Percentiles rank a stretch among this genome's conserved stretches.
Evolutionary conservation across 1,140 invertebrate species (phyloP).

Genomic region (Riptortus pedestris): DNA sequence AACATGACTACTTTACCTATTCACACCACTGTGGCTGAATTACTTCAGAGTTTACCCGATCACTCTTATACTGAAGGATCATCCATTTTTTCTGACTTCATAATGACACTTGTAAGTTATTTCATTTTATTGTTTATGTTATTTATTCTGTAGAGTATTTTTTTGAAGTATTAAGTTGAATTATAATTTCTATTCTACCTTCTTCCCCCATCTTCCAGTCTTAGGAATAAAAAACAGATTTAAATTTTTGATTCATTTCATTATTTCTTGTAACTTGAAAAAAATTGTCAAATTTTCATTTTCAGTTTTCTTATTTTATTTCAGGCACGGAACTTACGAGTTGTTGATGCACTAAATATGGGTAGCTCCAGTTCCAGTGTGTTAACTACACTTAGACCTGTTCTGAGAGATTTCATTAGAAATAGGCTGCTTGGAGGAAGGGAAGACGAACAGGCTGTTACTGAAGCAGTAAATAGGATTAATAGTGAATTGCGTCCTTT

Average conservation of each 20-base stretch:
- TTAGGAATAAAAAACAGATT: no score
- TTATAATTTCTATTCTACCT: no score
- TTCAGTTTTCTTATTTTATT: no score
- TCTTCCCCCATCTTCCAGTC: no score
- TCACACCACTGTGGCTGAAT: constrained; percentile 38
- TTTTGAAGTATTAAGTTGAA: not conserved
- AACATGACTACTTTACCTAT: not conserved
- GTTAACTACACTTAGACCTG: constrained; percentile 23
- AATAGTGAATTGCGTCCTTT: constrained; percentile 31
- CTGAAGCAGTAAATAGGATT: constrained; percentile 29
- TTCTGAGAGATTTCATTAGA: constrained; percentile 35
- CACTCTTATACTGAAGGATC: constrained; percentile 38
- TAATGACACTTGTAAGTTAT: constrained; percentile 37
- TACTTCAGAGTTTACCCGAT: constrained; percentile 38
- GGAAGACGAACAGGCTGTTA: constrained; percentile 24
- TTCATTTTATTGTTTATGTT: constrained; percentile 27
- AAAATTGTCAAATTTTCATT: no score
- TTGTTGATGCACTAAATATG: constrained; percentile 40
- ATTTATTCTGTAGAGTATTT: not conserved
- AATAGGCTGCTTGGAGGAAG: constrained; percentile 33
- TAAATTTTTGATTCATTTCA: no score
- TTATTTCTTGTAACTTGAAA: no score
- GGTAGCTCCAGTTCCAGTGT: constrained; percentile 37
- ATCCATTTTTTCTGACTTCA: constrained; percentile 38
- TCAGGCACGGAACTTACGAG: constrained; percentile 37